A percentile compares a stretch with the other conserved stretches of the same genome.
Evolutionary conservation across 1,140 invertebrate genomes (phyloP).

Genomic region (Drosophila setifemur): DNA sequence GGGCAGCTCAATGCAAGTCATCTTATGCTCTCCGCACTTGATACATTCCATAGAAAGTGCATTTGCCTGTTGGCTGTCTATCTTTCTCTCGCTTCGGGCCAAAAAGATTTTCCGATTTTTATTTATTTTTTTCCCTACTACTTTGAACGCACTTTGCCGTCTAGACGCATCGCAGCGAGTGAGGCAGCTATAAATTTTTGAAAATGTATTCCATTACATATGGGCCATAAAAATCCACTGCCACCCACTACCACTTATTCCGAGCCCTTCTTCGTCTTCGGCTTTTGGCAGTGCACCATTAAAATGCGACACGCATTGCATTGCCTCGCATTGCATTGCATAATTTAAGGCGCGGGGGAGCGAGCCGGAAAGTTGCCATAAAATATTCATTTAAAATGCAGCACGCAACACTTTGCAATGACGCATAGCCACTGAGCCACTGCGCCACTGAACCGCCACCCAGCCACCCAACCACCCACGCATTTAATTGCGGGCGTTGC

Average conservation of each 20-base stretch:
- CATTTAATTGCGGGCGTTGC: slow-evolving; percentile 56
- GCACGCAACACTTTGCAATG: slow-evolving; percentile 75
- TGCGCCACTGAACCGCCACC: background rate
- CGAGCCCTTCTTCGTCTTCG: slow-evolving; percentile 11
- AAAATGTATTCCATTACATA: slow-evolving; percentile 62
- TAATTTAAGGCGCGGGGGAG: slow-evolving; percentile 65
- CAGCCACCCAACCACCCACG: slow-evolving; percentile 8
- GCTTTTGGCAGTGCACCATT: slow-evolving; percentile 37
- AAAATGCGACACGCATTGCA: slow-evolving; percentile 75
- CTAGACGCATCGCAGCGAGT: slow-evolving; percentile 23
- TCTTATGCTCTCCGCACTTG: slow-evolving; percentile 36
- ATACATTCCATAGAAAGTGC: slow-evolving; percentile 37
- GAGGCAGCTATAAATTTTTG: slow-evolving; percentile 59
- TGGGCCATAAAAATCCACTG: slow-evolving; percentile 54
- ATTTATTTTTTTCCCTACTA: background rate
- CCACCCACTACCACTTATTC: slow-evolving; percentile 1
- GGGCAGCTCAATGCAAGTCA: slow-evolving; percentile 38
- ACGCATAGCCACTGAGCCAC: slow-evolving; percentile 41
- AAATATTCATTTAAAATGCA: slow-evolving; percentile 80
- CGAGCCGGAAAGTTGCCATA: slow-evolving; percentile 56
- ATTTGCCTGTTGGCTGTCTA: slow-evolving; percentile 68
- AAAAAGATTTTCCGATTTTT: slow-evolving; percentile 23
- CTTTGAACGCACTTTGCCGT: slow-evolving; percentile 6
- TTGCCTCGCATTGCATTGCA: slow-evolving; percentile 66
- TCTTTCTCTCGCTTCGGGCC: slow-evolving; percentile 24